Conservation (phyloP, 2,113 vertebrate genomes). For the Chionodraco myersi region DNA sequence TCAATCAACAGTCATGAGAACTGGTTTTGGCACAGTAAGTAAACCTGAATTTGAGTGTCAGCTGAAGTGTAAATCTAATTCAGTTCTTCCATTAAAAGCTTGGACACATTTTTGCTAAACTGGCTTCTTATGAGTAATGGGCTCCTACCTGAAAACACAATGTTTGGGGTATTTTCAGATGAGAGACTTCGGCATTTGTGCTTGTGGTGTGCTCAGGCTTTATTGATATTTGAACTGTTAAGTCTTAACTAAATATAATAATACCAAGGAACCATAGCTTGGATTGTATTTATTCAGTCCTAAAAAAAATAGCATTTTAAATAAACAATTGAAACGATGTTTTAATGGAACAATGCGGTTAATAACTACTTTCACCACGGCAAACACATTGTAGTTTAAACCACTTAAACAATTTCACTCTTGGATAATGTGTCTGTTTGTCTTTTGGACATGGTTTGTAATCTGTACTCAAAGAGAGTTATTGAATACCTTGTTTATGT, state of each 20-base stretch:
- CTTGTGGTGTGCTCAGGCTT: neutral
- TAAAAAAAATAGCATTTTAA: neutral
- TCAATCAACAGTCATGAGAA: slow-evolving; percentile 10
- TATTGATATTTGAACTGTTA: too few relatives aligned
- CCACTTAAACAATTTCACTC: too few relatives aligned
- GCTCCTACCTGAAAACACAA: neutral
- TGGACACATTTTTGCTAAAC: neutral
- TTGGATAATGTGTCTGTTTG: too few relatives aligned
- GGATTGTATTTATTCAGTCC: neutral
- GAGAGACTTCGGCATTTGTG: neutral
- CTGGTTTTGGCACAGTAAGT: neutral
- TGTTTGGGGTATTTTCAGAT: neutral
- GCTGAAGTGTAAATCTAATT: neutral
- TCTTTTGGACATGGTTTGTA: too few relatives aligned
- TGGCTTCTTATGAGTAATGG: neutral
- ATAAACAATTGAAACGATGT: too few relatives aligned
- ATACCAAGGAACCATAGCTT: too few relatives aligned
- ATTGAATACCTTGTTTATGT: too few relatives aligned
- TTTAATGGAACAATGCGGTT: too few relatives aligned
- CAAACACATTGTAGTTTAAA: too few relatives aligned
- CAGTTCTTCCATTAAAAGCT: neutral
- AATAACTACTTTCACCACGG: too few relatives aligned
- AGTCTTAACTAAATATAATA: too few relatives aligned
- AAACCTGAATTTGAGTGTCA: neutral
- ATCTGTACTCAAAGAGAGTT: too few relatives aligned